Percentiles rank a stretch among this genome's conserved stretches.
Conservation (phyloP, 2,888 invertebrate species). For the Smittia sp. region DNA sequence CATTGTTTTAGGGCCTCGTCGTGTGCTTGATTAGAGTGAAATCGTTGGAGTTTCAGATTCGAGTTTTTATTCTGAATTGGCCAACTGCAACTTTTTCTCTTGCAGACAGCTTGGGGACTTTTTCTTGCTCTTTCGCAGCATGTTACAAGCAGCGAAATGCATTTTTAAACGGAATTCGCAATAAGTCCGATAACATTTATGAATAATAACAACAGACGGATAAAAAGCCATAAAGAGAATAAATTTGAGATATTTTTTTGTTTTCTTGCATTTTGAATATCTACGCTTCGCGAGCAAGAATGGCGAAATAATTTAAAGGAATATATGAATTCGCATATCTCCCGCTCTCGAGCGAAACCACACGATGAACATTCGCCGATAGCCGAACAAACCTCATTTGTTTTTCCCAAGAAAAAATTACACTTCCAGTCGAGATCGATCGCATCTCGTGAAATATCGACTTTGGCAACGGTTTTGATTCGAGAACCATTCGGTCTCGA, state of each 20-base stretch:
- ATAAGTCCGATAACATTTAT: slow-evolving; percentile 23
- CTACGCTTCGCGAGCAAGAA: background rate
- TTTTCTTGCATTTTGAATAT: background rate
- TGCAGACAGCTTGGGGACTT: slow-evolving; percentile 30
- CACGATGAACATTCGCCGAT: slow-evolving; percentile 23
- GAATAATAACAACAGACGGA: slow-evolving; percentile 13
- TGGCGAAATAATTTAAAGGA: slow-evolving; percentile 10
- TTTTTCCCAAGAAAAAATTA: slow-evolving; percentile 21
- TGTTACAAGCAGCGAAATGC: slow-evolving; percentile 1
- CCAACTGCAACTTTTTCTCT: background rate
- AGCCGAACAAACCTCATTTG: slow-evolving; percentile 20
- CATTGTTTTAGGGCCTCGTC: slow-evolving; percentile 1
- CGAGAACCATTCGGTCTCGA: background rate
- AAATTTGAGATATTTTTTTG: slow-evolving; percentile 16
- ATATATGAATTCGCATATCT: background rate
- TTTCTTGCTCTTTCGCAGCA: slow-evolving; percentile 4
- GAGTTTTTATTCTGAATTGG: background rate
- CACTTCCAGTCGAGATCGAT: background rate
- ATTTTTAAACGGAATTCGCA: slow-evolving; percentile 21
- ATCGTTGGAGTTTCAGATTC: background rate
- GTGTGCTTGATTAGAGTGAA: background rate
- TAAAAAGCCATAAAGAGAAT: background rate
- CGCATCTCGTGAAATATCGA: background rate
- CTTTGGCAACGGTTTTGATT: background rate
- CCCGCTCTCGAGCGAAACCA: background rate